Percentiles rank a stretch among this genome's conserved stretches.
phyloP scores from a whole-genome alignment of 2,888 invertebrate species.

The Dynastes hyllus region DNA sequence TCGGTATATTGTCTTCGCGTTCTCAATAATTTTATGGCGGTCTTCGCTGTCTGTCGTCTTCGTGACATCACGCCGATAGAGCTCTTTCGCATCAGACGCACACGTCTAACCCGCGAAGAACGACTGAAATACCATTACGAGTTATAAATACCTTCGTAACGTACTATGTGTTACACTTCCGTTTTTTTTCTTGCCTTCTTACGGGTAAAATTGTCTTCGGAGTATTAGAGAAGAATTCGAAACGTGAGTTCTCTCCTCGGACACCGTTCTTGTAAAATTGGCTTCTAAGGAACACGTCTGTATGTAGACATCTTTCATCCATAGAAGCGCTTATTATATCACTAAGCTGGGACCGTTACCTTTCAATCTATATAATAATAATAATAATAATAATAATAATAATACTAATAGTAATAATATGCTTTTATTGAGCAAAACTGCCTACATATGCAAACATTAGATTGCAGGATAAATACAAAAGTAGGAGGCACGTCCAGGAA shows the following conservation, averaged over 20 bases:
- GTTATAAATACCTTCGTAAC: conserved; percentile 45
- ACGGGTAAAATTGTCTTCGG: conserved; percentile 33
- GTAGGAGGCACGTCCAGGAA: no score
- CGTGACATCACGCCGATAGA: conserved; percentile 40
- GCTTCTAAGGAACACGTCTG: background rate
- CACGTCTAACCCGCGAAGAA: conserved; percentile 22
- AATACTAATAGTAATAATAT: no score
- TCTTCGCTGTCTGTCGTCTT: background rate
- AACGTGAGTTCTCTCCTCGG: conserved; percentile 17
- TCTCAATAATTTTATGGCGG: conserved; percentile 49
- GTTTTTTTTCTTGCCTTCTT: conserved; percentile 24
- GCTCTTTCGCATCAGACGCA: conserved; percentile 19
- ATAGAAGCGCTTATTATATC: no score
- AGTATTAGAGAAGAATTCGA: conserved; percentile 27
- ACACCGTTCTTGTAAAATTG: background rate
- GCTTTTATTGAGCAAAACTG: no score
- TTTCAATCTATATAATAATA: no score
- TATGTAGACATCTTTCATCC: no score
- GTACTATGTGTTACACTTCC: conserved; percentile 39
- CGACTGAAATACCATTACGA: conserved; percentile 43
- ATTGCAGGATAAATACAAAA: no score
- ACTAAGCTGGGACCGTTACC: no score
- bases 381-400: no score
- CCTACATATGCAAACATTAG: no score
- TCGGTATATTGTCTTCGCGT: conserved; percentile 50